These are phyloP conservation scores for Cheilosia grossa DNA, from an alignment of 2,888 invertebrate genomes.

Conservation along the genomic window DNA sequence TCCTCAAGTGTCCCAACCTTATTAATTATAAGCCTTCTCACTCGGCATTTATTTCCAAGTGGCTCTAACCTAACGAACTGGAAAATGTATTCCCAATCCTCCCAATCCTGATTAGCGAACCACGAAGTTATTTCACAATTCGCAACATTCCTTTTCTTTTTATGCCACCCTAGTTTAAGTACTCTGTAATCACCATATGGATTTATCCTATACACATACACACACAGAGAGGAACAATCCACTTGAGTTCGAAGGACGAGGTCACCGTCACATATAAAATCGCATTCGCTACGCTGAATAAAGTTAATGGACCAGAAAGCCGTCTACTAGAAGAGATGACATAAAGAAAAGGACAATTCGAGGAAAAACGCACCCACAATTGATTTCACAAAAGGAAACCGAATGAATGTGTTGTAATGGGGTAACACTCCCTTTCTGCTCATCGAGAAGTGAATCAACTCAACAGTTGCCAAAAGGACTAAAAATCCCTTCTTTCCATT, in stretches of 20 bases:
- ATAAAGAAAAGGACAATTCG: conserved; percentile 67
- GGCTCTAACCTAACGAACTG: conserved; percentile 26
- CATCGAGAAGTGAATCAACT: conserved; percentile 47
- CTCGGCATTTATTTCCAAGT: conserved; percentile 5
- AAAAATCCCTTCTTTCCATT: conserved; percentile 43
- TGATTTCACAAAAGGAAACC: conserved; percentile 60
- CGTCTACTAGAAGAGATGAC: conserved; percentile 61
- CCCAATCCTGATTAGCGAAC: conserved; percentile 34
- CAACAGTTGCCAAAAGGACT: conserved; percentile 49
- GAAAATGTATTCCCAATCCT: conserved; percentile 49
- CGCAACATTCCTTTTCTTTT: conserved; percentile 4
- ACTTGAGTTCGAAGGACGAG: conserved; percentile 31
- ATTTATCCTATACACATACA: conserved; percentile 25
- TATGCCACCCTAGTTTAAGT: conserved; percentile 22
- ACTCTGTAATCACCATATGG: conserved; percentile 42
- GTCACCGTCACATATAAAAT: conserved; percentile 64
- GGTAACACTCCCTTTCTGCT: conserved; percentile 18
- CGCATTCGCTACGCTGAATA: conserved; percentile 54
- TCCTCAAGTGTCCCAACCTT: background rate
- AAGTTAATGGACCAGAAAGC: conserved; percentile 73
- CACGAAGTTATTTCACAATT: conserved; percentile 27
- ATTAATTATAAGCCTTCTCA: conserved; percentile 30
- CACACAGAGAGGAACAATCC: background rate
- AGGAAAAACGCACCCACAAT: conserved; percentile 57
- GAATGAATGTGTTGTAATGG: conserved; percentile 57